Percentiles rank a stretch among this genome's conserved stretches.
Evolutionary conservation across 2,888 invertebrate species (phyloP).

Genomic region (Lithophane ornitopus): DNA sequence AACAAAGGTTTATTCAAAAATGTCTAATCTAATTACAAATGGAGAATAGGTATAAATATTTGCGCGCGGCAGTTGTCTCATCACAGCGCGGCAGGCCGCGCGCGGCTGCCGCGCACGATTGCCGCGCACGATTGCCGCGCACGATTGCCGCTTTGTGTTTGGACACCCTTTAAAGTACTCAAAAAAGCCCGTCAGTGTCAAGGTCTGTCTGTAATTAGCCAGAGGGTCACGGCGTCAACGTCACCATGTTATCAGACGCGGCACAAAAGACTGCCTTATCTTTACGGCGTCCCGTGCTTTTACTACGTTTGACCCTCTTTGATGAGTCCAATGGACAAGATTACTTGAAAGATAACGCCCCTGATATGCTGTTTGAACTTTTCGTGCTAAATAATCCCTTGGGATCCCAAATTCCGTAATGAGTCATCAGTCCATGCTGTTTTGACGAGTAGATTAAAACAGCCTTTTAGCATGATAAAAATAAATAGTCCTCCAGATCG

Average conservation of each 20-base stretch:
- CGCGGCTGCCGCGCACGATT: no score
- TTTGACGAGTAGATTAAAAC: neutral
- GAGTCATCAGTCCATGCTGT: neutral
- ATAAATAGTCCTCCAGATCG: no score
- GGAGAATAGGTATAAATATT: no score
- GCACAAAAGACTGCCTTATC: constrained; percentile 49
- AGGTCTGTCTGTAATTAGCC: constrained; percentile 41
- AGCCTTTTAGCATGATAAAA: neutral
- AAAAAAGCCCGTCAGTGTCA: constrained; percentile 5
- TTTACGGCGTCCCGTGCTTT: constrained; percentile 43
- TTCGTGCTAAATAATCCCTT: constrained; percentile 21
- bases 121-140: no score
- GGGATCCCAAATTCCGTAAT: neutral
- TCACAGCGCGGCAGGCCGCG: no score
- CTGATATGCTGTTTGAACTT: constrained; percentile 34
- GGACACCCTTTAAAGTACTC: neutral
- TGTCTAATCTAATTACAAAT: no score
- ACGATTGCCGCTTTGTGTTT: no score
- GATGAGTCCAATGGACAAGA: constrained; percentile 42
- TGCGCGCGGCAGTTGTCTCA: no score
- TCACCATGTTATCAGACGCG: constrained; percentile 21
- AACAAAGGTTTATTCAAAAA: no score
- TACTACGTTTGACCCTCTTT: constrained; percentile 48
- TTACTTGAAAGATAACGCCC: constrained; percentile 33
- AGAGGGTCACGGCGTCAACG: constrained; percentile 5